Evolutionary conservation across 2,797 vertebrate species (phyloP).

Genomic region (Diceros bicornis): DNA sequence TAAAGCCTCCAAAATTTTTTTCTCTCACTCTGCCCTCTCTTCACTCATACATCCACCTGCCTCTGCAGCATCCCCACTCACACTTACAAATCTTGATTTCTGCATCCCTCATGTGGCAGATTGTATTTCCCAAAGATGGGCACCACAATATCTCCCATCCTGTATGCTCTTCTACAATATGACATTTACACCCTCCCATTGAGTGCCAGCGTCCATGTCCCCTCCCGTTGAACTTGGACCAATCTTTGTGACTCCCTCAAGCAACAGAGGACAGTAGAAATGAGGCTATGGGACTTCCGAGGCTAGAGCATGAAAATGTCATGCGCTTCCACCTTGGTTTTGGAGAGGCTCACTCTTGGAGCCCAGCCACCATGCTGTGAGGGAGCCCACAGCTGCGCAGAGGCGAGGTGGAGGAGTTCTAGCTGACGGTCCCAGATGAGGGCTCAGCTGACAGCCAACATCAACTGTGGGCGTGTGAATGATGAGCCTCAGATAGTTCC

Average conservation of each 20-base stretch:
- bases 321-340: not conserved
- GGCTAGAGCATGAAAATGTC: not conserved
- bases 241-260: not conserved
- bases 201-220: not conserved
- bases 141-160: not conserved
- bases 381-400: accelerated
- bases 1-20: not conserved
- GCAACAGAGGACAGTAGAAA: not conserved
- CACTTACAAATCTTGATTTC: not conserved
- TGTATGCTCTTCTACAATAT: too few relatives aligned
- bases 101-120: not conserved
- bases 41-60: not conserved
- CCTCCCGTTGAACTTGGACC: not conserved
- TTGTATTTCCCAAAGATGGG: not conserved
- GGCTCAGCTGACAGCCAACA: not conserved
- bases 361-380: not conserved
- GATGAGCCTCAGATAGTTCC: not conserved
- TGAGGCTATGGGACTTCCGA: not conserved
- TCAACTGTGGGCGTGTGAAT: accelerated
- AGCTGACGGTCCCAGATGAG: not conserved
- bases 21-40: not conserved
- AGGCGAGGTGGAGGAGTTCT: not conserved
- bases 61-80: too few relatives aligned
- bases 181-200: not conserved
- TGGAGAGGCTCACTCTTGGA: not conserved